These are phyloP conservation scores for Therioaphis trifolii DNA, from an alignment of 2,888 invertebrate species.

Conservation along the genomic window DNA sequence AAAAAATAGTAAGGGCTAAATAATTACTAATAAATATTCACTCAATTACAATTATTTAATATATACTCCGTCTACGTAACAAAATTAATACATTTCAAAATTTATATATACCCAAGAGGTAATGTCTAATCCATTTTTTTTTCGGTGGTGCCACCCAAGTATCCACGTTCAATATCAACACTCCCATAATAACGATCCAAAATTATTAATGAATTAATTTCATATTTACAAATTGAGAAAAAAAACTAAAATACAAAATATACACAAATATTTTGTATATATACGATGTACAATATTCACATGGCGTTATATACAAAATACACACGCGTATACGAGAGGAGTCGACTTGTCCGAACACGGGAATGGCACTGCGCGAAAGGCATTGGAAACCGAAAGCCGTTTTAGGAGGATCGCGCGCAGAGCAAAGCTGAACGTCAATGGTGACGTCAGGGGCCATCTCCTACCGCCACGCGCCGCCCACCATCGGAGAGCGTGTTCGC, in stretches of 20 bases:
- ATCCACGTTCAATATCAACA: conserved; percentile 63
- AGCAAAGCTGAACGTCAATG: conserved; percentile 49
- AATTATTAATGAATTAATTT: too few species aligned
- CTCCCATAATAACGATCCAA: conserved; percentile 43
- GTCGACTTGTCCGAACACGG: conserved; percentile 42
- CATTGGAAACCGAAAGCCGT: conserved; percentile 60
- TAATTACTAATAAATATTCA: too few species aligned
- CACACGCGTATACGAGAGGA: conserved; percentile 5
- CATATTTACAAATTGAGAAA: neutral
- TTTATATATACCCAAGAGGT: conserved; percentile 68
- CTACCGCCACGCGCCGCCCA: conserved; percentile 54
- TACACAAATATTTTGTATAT: neutral
- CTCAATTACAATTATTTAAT: too few species aligned
- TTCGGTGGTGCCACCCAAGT: conserved; percentile 74
- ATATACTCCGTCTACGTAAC: too few species aligned
- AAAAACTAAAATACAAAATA: neutral
- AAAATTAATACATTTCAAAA: neutral
- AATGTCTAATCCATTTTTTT: conserved; percentile 81
- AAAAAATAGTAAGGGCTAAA: neutral
- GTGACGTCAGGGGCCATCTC: conserved; percentile 57
- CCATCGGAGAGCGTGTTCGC: conserved; percentile 51
- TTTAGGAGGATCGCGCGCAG: conserved; percentile 32
- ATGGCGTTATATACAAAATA: too few species aligned
- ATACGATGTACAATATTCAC: too few species aligned
- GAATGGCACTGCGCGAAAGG: conserved; percentile 35